A percentile compares a stretch with the other conserved stretches of the same genome.
Conservation (phyloP, 2,797 vertebrate genomes). For the Neopelma chrysocephalum region DNA sequence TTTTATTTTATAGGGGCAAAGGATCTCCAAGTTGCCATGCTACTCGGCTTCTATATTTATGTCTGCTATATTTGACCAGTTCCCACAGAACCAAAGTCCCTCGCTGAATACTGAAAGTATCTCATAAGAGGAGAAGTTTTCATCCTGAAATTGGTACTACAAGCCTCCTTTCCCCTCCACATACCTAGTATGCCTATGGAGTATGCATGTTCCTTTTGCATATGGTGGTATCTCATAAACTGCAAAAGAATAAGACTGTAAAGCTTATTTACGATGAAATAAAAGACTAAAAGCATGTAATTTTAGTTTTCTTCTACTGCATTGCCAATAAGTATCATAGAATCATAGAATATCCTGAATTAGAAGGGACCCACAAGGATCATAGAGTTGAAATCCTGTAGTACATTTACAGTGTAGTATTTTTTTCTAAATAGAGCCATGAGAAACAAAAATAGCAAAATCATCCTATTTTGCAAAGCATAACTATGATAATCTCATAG, state of each 20-base stretch:
- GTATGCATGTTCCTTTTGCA: background rate
- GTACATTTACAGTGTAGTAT: background rate
- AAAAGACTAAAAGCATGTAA: background rate
- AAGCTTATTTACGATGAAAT: background rate
- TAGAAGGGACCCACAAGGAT: background rate
- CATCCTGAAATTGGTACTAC: background rate
- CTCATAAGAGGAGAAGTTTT: background rate
- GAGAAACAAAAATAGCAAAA: background rate
- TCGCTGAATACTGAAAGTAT: background rate
- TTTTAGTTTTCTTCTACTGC: background rate
- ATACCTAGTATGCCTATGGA: background rate
- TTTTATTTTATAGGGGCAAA: background rate
- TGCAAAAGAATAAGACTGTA: background rate
- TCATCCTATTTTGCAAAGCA: background rate
- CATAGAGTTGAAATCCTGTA: fast-evolving
- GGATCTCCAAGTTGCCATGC: background rate
- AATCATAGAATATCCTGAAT: background rate
- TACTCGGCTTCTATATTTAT: slow-evolving; percentile 4
- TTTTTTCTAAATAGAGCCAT: background rate
- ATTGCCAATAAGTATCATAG: background rate
- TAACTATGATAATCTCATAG: background rate
- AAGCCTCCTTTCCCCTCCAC: background rate
- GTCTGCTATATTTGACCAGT: slow-evolving; percentile 14
- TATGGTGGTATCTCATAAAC: background rate
- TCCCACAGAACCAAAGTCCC: slow-evolving; percentile 8